These are phyloP conservation scores for Diachasma alloeum DNA, from an alignment of 1,140 invertebrate species.

Conservation along the genomic window DNA sequence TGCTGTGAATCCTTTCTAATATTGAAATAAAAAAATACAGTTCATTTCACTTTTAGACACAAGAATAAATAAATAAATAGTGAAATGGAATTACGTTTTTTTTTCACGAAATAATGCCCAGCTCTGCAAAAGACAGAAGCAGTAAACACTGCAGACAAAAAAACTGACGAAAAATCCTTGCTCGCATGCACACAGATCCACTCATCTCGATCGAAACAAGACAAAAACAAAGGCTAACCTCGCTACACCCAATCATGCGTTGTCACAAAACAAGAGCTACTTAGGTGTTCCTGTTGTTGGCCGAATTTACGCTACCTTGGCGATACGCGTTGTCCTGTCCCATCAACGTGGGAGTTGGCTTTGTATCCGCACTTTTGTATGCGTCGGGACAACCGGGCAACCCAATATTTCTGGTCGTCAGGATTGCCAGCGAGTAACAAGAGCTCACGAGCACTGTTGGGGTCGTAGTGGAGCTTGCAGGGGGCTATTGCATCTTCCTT, in stretches of 20 bases:
- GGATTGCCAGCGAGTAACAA: constrained; percentile 83
- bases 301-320: constrained; percentile 70
- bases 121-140: background rate
- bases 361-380: constrained; percentile 95
- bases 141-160: background rate
- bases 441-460: constrained; percentile 90
- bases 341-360: constrained; percentile 76
- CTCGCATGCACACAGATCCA: background rate
- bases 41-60: no score
- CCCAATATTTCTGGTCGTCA: constrained; percentile 94
- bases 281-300: constrained; percentile 44
- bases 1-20: no score
- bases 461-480: constrained; percentile 94
- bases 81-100: no score
- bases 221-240: constrained; percentile 44
- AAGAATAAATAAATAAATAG: no score
- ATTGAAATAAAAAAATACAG: no score
- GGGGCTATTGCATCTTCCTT: constrained; percentile 86
- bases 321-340: constrained; percentile 70
- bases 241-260: constrained; percentile 59
- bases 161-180: background rate
- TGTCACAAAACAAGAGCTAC: constrained; percentile 57
- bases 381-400: constrained; percentile 87
- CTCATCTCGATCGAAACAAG: background rate
- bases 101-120: no score